Evolutionary conservation across 2,888 invertebrate genomes (phyloP), one percentile per base, ranked within the genome.

Genomic region (Nebria brevicollis): DNA sequence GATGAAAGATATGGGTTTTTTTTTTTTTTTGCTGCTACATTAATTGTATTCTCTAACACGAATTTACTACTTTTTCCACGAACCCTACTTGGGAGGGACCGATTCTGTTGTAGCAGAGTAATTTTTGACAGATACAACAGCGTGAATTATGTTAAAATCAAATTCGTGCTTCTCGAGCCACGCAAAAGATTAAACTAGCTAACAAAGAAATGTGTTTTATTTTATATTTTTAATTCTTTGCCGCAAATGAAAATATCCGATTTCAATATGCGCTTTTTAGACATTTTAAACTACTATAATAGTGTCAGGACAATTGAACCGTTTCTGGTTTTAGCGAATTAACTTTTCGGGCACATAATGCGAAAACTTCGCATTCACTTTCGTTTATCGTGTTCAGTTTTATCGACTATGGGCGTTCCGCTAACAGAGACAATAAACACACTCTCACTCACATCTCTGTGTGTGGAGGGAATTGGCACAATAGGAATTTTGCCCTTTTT

Each of bases 101-200:
- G 54, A 11, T 54, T 11, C 54, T 54, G 54, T 54, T 54, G 54
- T 54, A 54, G 13, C 54, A 7, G 54, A 8, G 54, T 54, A 54
- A 54, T 54, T 54, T 54, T 54, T 54, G 54, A 54, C 54, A 54
- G 54, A 8, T 54, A 8, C 54, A 54, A 54, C 54, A 8, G 13
- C 54, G 54, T 54, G 54, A 54, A 54, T 54, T 54, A 54, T 54
- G 54, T 54, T 54, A 54, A 54, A 54, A 54, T 54, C 54, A 54
- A 54, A 54, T 54, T 54, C 54, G 54, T 54, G 54, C 54, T 54
- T 54, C 13, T 8, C 2, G 54, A 8, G 11, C 54, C 8, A 54
- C 13, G 54, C 7, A 54, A 54, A 54, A 54, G 54, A 54, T 54
- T 54, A 54, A 54, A 54, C 11, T 13, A 54, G 13, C 54, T 7